Evolutionary conservation across 2,113 vertebrate genomes (phyloP).

Genomic region (Neofelis nebulosa): DNA sequence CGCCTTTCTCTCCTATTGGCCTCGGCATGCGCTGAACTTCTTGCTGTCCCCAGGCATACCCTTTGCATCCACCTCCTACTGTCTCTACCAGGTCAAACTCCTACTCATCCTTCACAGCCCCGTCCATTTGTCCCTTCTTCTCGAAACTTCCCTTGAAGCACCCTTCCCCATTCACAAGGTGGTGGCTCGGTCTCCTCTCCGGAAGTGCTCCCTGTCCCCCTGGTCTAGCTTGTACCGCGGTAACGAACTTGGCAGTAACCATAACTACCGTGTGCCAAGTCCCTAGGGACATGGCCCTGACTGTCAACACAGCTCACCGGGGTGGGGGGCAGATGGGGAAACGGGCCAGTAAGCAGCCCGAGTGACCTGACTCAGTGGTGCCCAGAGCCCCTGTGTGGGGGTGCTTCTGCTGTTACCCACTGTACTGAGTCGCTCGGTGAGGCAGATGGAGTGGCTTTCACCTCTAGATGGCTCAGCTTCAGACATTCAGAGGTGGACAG

Average conservation of each 20-base stretch:
- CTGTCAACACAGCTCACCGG: neutral
- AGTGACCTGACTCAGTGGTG: neutral
- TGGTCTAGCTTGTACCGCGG: neutral
- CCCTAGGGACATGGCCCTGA: neutral
- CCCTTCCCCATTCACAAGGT: neutral
- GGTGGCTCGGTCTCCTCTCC: neutral
- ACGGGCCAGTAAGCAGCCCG: neutral
- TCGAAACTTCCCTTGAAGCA: neutral
- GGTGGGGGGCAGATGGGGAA: neutral
- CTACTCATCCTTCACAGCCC: neutral
- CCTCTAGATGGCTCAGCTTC: neutral
- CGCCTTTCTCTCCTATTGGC: neutral
- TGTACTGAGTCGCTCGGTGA: neutral
- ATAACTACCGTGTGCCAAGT: neutral
- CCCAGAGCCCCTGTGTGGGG: fast-evolving
- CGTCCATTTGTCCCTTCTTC: neutral
- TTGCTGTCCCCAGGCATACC: neutral
- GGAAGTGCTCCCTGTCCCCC: neutral
- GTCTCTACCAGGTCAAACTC: neutral
- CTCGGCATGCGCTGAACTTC: neutral
- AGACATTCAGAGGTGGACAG: neutral
- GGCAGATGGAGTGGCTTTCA: neutral
- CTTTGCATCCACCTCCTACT: neutral
- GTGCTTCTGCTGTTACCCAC: fast-evolving
- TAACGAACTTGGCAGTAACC: conserved; percentile 13